phyloP scores from a whole-genome alignment of 2,113 vertebrate genomes.

The Shinisaurus crocodilurus region DNA sequence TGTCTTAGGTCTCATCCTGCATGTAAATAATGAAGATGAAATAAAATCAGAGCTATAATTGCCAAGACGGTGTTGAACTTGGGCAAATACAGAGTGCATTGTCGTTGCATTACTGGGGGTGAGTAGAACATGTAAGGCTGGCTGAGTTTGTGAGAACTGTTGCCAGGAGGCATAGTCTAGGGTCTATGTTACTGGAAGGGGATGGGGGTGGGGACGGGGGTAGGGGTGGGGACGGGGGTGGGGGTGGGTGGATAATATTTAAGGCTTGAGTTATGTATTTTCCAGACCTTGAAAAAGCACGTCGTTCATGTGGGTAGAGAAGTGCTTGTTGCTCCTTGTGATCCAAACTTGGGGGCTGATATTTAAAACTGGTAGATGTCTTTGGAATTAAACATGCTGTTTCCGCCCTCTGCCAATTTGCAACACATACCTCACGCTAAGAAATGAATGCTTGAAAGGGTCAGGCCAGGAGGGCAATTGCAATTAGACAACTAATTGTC shows the following conservation, averaged over 20 bases:
- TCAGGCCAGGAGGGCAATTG: background rate
- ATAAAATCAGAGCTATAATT: background rate
- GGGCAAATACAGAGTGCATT: constrained; percentile 12
- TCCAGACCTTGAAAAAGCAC: constrained; percentile 4
- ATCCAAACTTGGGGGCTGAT: background rate
- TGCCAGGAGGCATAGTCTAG: constrained; percentile 8
- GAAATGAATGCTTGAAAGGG: background rate
- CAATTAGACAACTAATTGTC: too few relatives aligned
- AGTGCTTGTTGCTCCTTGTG: background rate
- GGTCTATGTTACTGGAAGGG: background rate
- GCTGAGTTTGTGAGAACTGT: background rate
- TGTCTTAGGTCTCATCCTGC: background rate
- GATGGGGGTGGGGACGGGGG: too few relatives aligned
- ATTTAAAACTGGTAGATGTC: background rate
- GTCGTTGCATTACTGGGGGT: background rate
- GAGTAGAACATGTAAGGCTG: background rate
- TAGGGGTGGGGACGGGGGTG: too few relatives aligned
- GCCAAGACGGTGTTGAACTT: background rate
- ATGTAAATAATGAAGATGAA: background rate
- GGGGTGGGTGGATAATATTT: constrained; percentile 7
- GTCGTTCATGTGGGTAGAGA: background rate
- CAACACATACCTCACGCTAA: background rate
- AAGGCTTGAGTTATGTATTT: constrained; percentile 14
- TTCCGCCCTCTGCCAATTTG: background rate
- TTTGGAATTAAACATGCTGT: background rate